Evolutionary conservation across 2,113 vertebrate species (phyloP).

Genomic region (Dermatemys mawii): DNA sequence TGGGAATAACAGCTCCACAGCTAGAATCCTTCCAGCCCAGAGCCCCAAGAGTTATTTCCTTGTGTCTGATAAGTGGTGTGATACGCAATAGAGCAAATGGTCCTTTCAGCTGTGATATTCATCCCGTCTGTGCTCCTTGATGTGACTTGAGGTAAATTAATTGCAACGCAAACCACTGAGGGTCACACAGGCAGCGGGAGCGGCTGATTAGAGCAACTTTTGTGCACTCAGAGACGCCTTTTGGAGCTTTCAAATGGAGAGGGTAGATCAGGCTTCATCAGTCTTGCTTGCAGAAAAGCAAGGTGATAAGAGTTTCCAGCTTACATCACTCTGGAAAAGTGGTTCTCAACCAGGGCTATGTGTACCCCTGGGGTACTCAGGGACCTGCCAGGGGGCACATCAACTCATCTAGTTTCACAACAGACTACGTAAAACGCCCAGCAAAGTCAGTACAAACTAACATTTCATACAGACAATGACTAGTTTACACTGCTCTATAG

Average conservation of each 20-base stretch:
- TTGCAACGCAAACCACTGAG: not conserved
- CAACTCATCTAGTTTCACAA: too few species aligned
- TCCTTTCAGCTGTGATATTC: not conserved
- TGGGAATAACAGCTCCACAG: not conserved
- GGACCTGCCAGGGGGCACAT: too few species aligned
- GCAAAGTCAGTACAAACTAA: too few species aligned
- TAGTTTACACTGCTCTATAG: too few species aligned
- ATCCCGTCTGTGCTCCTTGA: not conserved
- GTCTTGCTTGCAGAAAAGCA: not conserved
- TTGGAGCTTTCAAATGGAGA: slow-evolving; percentile 8
- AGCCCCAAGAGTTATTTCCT: not conserved
- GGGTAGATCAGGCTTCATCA: not conserved
- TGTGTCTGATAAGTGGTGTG: not conserved
- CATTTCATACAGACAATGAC: too few species aligned
- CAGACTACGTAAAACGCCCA: too few species aligned
- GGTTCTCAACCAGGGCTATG: too few species aligned
- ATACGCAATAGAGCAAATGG: not conserved
- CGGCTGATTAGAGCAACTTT: slow-evolving; percentile 45
- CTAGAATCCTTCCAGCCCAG: not conserved
- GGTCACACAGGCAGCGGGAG: not conserved
- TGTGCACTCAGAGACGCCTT: too few species aligned
- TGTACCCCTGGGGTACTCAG: too few species aligned
- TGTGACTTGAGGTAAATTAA: not conserved
- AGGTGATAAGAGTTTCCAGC: not conserved
- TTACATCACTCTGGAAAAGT: not conserved